A percentile compares a stretch with the other conserved stretches of the same genome.
Conservation (phyloP, 2,888 invertebrate species). For the Nowickia ferox region DNA sequence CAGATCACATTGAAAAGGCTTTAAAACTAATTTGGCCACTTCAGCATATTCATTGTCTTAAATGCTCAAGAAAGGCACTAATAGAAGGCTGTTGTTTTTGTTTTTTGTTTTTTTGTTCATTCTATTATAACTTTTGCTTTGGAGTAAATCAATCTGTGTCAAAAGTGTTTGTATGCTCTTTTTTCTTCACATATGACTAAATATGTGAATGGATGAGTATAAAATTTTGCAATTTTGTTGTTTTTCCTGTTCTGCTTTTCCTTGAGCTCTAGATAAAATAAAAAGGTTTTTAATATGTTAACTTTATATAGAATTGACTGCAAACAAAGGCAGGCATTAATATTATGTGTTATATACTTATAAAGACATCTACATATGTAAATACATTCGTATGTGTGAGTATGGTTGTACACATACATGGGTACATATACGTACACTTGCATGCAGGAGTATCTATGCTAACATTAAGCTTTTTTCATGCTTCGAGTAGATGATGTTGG, state of each 20-base stretch:
- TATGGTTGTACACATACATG: neutral
- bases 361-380: neutral
- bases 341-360: constrained; percentile 38
- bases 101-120: neutral
- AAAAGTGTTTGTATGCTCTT: constrained; percentile 66
- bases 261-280: constrained; percentile 28
- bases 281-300: constrained; percentile 66
- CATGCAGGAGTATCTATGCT: constrained; percentile 4
- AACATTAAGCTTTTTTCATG: constrained; percentile 18
- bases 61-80: constrained; percentile 13
- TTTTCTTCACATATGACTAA: constrained; percentile 50
- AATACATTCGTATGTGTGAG: neutral
- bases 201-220: constrained; percentile 37
- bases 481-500: constrained; percentile 38
- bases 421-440: neutral
- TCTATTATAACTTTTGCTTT: constrained; percentile 10
- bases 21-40: constrained; percentile 38
- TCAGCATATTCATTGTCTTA: constrained; percentile 11
- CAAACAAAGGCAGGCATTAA: constrained; percentile 57
- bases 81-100: constrained; percentile 24
- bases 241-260: constrained; percentile 19
- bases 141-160: constrained; percentile 70
- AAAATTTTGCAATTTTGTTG: constrained; percentile 17
- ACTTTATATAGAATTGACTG: constrained; percentile 63
- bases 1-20: constrained; percentile 2